Conservation (phyloP, 2,888 invertebrate species). For the Tetrapedia diversipes region DNA sequence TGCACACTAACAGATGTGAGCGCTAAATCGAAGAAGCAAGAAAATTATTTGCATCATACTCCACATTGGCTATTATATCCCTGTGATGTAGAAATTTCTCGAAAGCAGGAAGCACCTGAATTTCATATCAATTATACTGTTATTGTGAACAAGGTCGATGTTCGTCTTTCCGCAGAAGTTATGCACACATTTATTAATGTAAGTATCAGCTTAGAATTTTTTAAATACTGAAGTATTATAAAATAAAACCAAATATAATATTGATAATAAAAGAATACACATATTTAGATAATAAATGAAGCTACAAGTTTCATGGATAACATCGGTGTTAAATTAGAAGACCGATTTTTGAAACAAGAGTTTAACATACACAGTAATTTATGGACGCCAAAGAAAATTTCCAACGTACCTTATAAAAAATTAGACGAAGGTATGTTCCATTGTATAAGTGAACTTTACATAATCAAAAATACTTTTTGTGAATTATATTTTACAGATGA, state of each 20-base stretch:
- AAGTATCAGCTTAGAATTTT: constrained; percentile 62
- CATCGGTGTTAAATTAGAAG: constrained; percentile 80
- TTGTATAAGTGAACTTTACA: neutral
- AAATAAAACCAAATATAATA: too few species aligned
- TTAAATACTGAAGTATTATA: too few species aligned
- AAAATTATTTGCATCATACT: constrained; percentile 84
- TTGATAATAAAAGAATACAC: neutral
- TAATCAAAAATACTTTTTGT: neutral
- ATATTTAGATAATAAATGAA: constrained; percentile 84
- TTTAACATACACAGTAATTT: constrained; percentile 85
- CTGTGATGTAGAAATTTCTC: constrained; percentile 88
- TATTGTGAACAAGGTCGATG: constrained; percentile 87
- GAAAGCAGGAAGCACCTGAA: constrained; percentile 86
- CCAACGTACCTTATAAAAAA: constrained; percentile 77
- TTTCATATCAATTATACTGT: constrained; percentile 88
- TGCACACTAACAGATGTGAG: constrained; percentile 86
- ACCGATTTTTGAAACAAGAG: constrained; percentile 58
- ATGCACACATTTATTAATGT: constrained; percentile 88
- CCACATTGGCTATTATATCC: constrained; percentile 86
- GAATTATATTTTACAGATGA: constrained; percentile 52
- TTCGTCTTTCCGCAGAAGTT: constrained; percentile 89
- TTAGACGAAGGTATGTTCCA: constrained; percentile 53
- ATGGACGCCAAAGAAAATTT: constrained; percentile 89
- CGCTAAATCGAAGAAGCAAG: constrained; percentile 86
- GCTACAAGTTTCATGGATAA: constrained; percentile 83